Evolutionary conservation across 2,888 invertebrate species (phyloP), one percentile per base, ranked within the genome.

Genomic region (Autographa pulchrina): DNA sequence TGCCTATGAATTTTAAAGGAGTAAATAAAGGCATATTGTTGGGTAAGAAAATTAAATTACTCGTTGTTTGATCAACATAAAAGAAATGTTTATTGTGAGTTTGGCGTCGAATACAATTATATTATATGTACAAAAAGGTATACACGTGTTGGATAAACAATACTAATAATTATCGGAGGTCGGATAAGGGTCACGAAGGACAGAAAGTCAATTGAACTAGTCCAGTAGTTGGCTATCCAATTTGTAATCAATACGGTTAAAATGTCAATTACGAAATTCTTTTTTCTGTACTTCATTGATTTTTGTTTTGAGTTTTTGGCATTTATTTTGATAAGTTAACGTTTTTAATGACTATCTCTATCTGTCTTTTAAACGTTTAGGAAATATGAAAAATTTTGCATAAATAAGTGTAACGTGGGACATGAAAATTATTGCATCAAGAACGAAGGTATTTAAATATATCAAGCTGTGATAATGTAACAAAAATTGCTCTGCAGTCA

Each of bases 21-120:
- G 25, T 54, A 54, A 54, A 54, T 54, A 25, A 48, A 20, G 25
- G 20, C 25, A 9, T 56, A 8, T 20, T 56, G 54, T 25, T 56
- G 20, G 20, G 54, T 56, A 25, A 56, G 13, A 13, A 56, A 25
- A 20, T 56, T 48, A 48, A 48, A 48, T 48, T 48, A 48, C 48
- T 4, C 43, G 48, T 48, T 48, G 48, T n/a, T 48, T 48, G 48
- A 48, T 48, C 48, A n/a, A 48, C n/a, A n/a, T n/a, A 48, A 48
- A 48, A n/a, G 48, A 48, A n/a, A 48, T 48, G 48, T 48, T n/a
- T 48, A 48, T n/a, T 48, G 48, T 48, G 48, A 48, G 48, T 48
- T 48, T 48, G n/a, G n/a, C 48, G 48, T 48, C 1, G 6, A 48
- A 48, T 7, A 7, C n/a, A 48, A 6, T 48, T n/a, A 8, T 48